phyloP scores from a whole-genome alignment of 2,797 vertebrate genomes.

The Malurus leucopterus region DNA sequence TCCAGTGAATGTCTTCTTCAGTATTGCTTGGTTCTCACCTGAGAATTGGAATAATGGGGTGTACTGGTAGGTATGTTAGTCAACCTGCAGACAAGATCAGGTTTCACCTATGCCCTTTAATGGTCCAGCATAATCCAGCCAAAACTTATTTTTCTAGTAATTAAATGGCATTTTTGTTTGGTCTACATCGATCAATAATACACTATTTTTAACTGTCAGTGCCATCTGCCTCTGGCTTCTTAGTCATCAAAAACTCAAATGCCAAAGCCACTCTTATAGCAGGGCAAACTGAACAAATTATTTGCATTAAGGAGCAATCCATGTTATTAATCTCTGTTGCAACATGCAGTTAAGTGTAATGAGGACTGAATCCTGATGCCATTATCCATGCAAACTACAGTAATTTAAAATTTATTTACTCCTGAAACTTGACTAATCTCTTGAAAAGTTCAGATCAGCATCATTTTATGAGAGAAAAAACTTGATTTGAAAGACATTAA shows the following conservation, averaged over 20 bases:
- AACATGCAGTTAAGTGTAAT: neutral
- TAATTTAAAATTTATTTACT: neutral
- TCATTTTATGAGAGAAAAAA: neutral
- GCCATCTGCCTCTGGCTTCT: neutral
- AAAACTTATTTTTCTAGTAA: constrained; percentile 1
- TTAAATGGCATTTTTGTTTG: constrained; percentile 18
- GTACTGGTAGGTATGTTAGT: neutral
- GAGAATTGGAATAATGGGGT: neutral
- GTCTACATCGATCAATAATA: neutral
- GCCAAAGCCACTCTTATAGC: neutral
- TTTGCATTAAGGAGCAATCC: neutral
- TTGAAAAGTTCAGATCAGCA: neutral
- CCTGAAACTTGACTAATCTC: neutral
- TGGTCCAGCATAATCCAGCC: neutral
- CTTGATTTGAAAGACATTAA: neutral
- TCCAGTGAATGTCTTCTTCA: neutral
- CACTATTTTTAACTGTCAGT: neutral
- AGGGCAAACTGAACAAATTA: neutral
- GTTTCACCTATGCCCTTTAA: neutral
- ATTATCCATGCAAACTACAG: neutral
- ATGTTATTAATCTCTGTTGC: neutral
- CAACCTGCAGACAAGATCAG: neutral
- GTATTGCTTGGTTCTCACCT: neutral
- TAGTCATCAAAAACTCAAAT: neutral
- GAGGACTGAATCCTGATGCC: neutral